These are phyloP conservation scores for Drosophila pectinifera DNA, from an alignment of 1,140 invertebrate species.

Conservation along the genomic window DNA sequence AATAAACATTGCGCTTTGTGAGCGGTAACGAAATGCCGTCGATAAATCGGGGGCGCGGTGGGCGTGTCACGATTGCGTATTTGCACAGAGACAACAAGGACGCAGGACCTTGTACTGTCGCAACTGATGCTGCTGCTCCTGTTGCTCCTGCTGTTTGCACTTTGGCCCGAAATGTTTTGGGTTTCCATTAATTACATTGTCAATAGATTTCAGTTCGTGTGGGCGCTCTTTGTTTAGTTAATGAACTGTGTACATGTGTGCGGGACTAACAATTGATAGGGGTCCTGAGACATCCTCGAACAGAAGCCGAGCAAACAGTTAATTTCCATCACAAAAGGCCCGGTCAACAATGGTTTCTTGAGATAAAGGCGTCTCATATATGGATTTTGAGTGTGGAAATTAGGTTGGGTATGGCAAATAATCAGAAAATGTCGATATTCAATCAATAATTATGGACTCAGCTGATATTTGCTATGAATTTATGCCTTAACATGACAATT, in stretches of 20 bases:
- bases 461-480: background rate
- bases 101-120: conserved; percentile 19
- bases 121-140: conserved; percentile 22
- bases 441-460: background rate
- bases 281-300: conserved; percentile 4
- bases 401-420: background rate
- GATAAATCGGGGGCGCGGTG: conserved; percentile 23
- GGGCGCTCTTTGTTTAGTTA: conserved; percentile 27
- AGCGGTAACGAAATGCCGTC: conserved; percentile 16
- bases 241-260: conserved; percentile 21
- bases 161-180: conserved; percentile 38
- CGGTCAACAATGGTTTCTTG: conserved; percentile 11
- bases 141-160: conserved; percentile 41
- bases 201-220: conserved; percentile 51
- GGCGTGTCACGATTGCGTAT: conserved; percentile 52
- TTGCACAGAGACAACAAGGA: conserved; percentile 32
- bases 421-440: background rate
- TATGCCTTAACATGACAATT: background rate
- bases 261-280: conserved; percentile 27
- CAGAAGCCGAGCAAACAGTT: conserved; percentile 7
- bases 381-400: background rate
- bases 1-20: conserved; percentile 57
- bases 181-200: conserved; percentile 73
- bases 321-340: conserved; percentile 2
- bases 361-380: background rate